phyloP scores from a whole-genome alignment of 2,113 vertebrate genomes.

The Caloenas nicobarica region DNA sequence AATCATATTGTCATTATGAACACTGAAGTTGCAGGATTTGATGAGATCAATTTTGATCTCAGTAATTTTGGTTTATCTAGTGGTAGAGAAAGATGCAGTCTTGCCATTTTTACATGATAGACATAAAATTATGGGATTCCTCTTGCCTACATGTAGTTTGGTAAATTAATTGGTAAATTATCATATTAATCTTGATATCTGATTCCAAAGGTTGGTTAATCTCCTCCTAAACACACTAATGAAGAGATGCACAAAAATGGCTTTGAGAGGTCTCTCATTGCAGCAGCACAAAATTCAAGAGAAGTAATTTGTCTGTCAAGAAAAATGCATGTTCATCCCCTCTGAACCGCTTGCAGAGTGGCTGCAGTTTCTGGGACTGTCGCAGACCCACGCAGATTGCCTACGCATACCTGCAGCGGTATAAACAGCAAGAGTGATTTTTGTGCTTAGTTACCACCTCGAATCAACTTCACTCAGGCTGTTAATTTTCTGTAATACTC shows the following conservation, averaged over 20 bases:
- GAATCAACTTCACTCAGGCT: not conserved
- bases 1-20: not conserved
- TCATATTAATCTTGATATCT: not conserved
- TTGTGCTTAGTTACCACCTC: not conserved
- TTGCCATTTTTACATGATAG: not conserved
- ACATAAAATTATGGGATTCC: not conserved
- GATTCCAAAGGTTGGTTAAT: not conserved
- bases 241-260: not conserved
- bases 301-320: not conserved
- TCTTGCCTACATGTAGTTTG: not conserved
- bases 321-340: not conserved
- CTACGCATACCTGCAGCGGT: not conserved
- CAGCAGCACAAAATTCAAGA: not conserved
- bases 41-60: not conserved
- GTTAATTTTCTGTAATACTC: not conserved
- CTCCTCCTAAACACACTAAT: not conserved
- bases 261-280: not conserved
- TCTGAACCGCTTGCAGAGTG: not conserved
- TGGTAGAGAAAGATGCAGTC: not conserved
- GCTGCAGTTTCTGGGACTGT: not conserved
- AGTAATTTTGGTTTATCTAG: not conserved
- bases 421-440: not conserved
- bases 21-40: not conserved
- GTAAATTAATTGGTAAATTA: not conserved
- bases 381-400: fast-evolving